These are phyloP conservation scores for Sesamia inferens DNA, from an alignment of 2,888 invertebrate genomes.

Conservation along the genomic window DNA sequence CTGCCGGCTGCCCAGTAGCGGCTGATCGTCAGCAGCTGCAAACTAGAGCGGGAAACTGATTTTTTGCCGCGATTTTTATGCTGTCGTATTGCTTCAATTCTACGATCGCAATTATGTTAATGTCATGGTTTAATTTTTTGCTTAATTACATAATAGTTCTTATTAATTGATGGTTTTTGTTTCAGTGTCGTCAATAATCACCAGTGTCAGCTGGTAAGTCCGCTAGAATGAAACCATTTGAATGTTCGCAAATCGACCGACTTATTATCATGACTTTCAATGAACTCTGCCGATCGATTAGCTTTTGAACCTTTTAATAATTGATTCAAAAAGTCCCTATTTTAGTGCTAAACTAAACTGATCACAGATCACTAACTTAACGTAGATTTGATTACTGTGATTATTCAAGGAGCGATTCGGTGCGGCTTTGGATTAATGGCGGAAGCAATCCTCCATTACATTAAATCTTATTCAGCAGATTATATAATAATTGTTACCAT, in stretches of 20 bases:
- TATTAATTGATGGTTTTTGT: conserved; percentile 8
- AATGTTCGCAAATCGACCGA: conserved; percentile 8
- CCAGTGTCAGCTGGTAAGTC: conserved; percentile 9
- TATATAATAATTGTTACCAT: conserved; percentile 1
- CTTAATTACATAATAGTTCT: conserved; percentile 29
- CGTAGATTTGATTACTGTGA: conserved; percentile 22
- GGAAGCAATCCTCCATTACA: conserved; percentile 22
- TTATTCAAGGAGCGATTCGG: conserved; percentile 34
- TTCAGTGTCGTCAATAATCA: conserved; percentile 4
- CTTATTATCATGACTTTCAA: conserved; percentile 32
- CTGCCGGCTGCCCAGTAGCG: conserved; percentile 44
- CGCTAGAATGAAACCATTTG: conserved; percentile 12
- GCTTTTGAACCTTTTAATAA: conserved; percentile 31
- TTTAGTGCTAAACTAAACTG: conserved; percentile 19
- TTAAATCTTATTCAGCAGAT: conserved; percentile 15
- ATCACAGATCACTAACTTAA: conserved; percentile 18
- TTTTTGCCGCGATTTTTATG: conserved; percentile 69
- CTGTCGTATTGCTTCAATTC: conserved; percentile 27
- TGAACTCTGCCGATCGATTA: conserved; percentile 15
- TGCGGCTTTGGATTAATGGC: conserved; percentile 33
- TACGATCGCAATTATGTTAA: conserved; percentile 20
- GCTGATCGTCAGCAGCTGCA: conserved; percentile 54
- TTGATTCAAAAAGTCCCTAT: conserved; percentile 30
- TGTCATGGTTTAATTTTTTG: conserved; percentile 22
- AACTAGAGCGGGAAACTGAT: conserved; percentile 79